Conservation (phyloP, 2,888 invertebrate genomes). For the Andrena camellia region DNA sequence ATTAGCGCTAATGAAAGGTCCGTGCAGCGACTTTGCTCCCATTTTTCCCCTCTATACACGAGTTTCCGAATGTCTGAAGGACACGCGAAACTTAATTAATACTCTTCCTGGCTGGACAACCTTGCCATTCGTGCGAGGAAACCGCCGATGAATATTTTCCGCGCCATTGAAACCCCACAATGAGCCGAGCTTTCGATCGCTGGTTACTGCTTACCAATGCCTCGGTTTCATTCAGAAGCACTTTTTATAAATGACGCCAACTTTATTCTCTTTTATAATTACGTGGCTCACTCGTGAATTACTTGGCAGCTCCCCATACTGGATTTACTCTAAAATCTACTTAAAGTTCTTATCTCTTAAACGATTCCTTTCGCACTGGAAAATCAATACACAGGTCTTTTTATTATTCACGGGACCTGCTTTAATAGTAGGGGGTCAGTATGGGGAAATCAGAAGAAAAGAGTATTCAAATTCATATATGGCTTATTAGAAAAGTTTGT, state of each 20-base stretch:
- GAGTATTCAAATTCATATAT: too few relatives aligned
- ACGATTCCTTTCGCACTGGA: too few relatives aligned
- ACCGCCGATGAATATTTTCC: conserved; percentile 32
- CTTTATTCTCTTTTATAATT: too few relatives aligned
- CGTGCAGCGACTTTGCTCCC: conserved; percentile 59
- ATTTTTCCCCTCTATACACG: conserved; percentile 47
- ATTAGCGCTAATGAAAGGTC: conserved; percentile 75
- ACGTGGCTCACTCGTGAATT: too few relatives aligned
- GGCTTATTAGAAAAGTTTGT: too few relatives aligned
- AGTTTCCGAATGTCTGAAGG: conserved; percentile 65
- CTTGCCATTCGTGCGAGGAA: conserved; percentile 30
- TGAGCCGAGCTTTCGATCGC: conserved; percentile 2
- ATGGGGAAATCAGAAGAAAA: too few relatives aligned
- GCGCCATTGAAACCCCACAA: conserved; percentile 29
- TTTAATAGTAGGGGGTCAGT: too few relatives aligned
- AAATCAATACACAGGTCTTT: too few relatives aligned
- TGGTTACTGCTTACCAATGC: neutral
- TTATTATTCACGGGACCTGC: too few relatives aligned
- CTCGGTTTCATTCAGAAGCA: neutral
- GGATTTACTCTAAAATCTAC: too few relatives aligned
- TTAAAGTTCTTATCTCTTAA: too few relatives aligned
- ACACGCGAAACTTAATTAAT: conserved; percentile 68
- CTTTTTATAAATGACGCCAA: neutral
- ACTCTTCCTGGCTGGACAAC: conserved; percentile 30
- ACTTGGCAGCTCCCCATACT: too few relatives aligned